Percentiles rank a stretch among this genome's conserved stretches.
These are phyloP conservation scores for Alosa alosa DNA, from an alignment of 2,113 vertebrate genomes.

Conservation along the genomic window DNA sequence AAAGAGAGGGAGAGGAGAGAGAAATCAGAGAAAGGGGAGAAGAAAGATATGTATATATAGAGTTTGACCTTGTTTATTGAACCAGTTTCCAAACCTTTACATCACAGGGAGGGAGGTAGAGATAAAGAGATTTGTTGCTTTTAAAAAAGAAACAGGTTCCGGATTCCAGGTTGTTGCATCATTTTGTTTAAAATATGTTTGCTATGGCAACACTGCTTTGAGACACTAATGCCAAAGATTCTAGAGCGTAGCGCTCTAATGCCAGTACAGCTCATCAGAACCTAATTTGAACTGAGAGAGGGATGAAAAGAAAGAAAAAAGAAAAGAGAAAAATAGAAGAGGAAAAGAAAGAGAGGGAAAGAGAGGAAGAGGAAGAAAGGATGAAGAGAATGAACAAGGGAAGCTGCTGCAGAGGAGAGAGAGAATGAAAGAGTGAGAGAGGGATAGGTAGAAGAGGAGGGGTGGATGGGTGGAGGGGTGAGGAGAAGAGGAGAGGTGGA, in stretches of 20 bases:
- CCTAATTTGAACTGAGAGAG: neutral
- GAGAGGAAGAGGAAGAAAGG: neutral
- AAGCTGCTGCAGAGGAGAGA: too few species aligned
- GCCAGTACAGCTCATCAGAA: too few species aligned
- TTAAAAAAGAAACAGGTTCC: too few species aligned
- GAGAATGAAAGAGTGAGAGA: neutral
- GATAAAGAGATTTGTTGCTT: neutral
- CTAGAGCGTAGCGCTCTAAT: too few species aligned
- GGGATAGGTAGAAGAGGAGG: neutral
- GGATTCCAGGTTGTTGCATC: too few species aligned
- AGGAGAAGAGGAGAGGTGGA: neutral
- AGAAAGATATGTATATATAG: too few species aligned
- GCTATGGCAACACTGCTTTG: too few species aligned
- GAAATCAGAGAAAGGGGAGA: too few species aligned
- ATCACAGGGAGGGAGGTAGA: neutral
- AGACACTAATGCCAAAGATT: too few species aligned
- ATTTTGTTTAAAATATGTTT: too few species aligned
- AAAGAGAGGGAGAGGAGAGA: slow-evolving; percentile 13
- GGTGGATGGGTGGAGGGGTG: slow-evolving; percentile 72
- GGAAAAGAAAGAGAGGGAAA: neutral
- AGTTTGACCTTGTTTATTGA: too few species aligned
- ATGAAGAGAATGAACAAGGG: neutral
- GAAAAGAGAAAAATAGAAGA: neutral
- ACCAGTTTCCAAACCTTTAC: too few species aligned
- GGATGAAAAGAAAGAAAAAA: neutral